Base-by-base conservation (phyloP, 2,888 invertebrate species). In the Caenorhabditis parvicauda region DNA sequence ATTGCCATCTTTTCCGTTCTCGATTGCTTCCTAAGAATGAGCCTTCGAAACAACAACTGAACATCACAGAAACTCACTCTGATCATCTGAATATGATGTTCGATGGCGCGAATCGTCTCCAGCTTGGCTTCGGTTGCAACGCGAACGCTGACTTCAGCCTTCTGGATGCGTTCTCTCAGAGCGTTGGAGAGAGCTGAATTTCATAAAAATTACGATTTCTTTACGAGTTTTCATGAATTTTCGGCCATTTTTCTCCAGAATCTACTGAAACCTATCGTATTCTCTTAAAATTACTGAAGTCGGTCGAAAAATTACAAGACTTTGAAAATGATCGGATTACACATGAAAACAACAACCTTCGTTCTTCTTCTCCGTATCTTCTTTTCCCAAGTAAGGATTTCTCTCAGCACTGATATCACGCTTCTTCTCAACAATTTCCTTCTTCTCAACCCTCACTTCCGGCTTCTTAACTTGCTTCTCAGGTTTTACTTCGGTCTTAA, bases 21-120 rank as follows among this genome's bases (percentile, higher is more conserved):
- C 82, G 79, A 84, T 82, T 19, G 84, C 83, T 48, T 77, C 75
- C 64, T 80, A 80, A 29, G 84, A 67, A 22, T 44, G 44, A 24
- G 22, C 7, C 17, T 41, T 41, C 17, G 14, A 28, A 7, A 25
- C 9, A 17, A 3, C 5, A 17, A 21, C 48, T 17, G 21, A 37
- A n/a, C n/a, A n/a, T n/a, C n/a, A n/a, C n/a, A n/a, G n/a, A n/a
- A n/a, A 37, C 19, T 7, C 32, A 55, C 55, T 12, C 63, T 45
- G 48, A 63, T 63, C 29, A 53, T 47, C 42, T 63, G 72, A 65
- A 65, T 50, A 54, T 65, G 68, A 47, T 57, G 37, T 22, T 64
- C 64, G 37, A 63, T 61, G 17, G 64, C 63, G 37, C 57, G 52
- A 47, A 66, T 63, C n/a, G 65, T 64, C 38, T 63, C 56, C 27